Conservation (phyloP, 2,797 vertebrate species). For the Morelia viridis region DNA sequence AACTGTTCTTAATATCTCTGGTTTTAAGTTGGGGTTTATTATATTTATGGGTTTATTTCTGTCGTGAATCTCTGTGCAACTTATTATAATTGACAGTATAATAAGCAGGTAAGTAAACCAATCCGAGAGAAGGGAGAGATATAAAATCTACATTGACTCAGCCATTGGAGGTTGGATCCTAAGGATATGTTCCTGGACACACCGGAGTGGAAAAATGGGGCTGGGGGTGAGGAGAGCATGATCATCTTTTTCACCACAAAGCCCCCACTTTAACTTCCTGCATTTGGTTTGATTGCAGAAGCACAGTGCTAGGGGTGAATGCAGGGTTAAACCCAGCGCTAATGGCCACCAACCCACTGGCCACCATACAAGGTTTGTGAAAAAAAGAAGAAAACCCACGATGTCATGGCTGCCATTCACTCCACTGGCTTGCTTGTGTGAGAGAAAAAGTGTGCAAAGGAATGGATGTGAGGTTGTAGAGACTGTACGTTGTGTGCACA, state of each 20-base stretch:
- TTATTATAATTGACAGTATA: too few relatives aligned
- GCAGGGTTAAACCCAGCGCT: constrained; percentile 91
- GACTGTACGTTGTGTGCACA: background rate
- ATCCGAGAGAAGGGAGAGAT: background rate
- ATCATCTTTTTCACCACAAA: background rate
- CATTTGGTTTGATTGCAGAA: constrained; percentile 80
- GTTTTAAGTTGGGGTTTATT: too few relatives aligned
- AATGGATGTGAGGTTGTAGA: background rate
- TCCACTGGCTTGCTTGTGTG: background rate
- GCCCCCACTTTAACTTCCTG: constrained; percentile 40
- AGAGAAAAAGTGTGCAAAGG: background rate
- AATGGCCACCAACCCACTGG: constrained; percentile 91
- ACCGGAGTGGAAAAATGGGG: background rate
- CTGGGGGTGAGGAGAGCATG: background rate
- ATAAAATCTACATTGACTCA: background rate
- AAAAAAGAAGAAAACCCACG: constrained; percentile 6
- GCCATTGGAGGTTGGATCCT: background rate
- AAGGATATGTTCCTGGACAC: background rate
- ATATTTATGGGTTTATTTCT: too few relatives aligned
- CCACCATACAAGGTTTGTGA: constrained; percentile 93
- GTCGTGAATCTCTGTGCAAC: too few relatives aligned
- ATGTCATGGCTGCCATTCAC: constrained; percentile 1
- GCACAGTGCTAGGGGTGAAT: constrained; percentile 93
- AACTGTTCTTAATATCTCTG: too few relatives aligned
- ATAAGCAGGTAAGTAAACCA: too few relatives aligned